phyloP scores from a whole-genome alignment of 1,140 invertebrate species.

The Ceratoteleas bidentatus region DNA sequence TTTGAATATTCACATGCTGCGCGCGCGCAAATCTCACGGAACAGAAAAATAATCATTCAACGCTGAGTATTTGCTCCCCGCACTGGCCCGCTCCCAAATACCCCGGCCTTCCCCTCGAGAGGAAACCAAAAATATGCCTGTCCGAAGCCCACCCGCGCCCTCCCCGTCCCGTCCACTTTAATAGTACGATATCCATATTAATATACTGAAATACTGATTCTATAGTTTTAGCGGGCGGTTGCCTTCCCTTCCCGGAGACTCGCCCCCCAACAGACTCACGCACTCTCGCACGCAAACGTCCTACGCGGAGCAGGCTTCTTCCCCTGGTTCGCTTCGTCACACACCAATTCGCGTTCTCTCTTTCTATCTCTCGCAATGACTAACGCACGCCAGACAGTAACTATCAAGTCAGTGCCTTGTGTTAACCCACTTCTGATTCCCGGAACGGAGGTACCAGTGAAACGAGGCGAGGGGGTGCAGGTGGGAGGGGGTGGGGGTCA shows the following conservation, averaged over 20 bases:
- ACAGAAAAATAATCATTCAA: constrained; percentile 39
- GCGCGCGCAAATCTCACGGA: constrained; percentile 37
- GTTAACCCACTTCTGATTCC: too few species aligned
- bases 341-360: background rate
- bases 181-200: constrained; percentile 69
- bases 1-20: constrained; percentile 47
- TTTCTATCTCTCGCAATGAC: constrained; percentile 28
- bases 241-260: constrained; percentile 67
- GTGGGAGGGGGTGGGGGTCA: too few species aligned
- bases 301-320: constrained; percentile 57
- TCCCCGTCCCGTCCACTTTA: constrained; percentile 48
- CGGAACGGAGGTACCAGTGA: too few species aligned
- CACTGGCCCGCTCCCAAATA: constrained; percentile 44
- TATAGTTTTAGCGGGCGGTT: constrained; percentile 74
- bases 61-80: constrained; percentile 55
- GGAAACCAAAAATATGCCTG: constrained; percentile 46
- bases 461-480: too few species aligned
- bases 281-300: constrained; percentile 22
- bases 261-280: too few species aligned
- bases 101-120: constrained; percentile 21
- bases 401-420: constrained; percentile 19
- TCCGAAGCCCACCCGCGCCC: too few species aligned
- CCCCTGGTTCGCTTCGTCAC: too few species aligned
- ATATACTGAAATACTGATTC: constrained; percentile 78
- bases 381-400: constrained; percentile 41